Conservation (phyloP, 2,888 invertebrate species). For the Andrena marginata region DNA sequence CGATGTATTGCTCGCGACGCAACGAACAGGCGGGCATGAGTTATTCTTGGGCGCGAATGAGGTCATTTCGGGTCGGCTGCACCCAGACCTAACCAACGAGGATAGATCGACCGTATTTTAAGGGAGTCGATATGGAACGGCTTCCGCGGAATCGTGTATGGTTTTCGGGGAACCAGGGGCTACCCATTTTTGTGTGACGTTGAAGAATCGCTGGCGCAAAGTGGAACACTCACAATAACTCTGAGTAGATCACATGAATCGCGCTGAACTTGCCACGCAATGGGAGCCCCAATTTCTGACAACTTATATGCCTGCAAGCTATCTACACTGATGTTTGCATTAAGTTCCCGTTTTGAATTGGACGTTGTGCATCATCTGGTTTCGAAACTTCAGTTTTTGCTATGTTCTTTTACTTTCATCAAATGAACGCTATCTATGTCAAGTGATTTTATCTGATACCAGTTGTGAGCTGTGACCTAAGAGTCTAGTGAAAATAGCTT, state of each 20-base stretch:
- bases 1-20: slow-evolving; percentile 28
- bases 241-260: not conserved
- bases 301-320: not conserved
- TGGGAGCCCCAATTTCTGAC: not conserved
- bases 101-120: slow-evolving; percentile 62
- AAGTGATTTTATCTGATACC: too few relatives aligned
- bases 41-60: slow-evolving; percentile 80
- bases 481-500: too few relatives aligned
- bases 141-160: slow-evolving; percentile 17
- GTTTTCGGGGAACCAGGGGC: slow-evolving; percentile 23
- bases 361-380: too few relatives aligned
- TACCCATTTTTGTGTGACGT: not conserved
- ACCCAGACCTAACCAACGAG: slow-evolving; percentile 61
- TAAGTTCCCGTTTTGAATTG: not conserved
- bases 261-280: not conserved
- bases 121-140: slow-evolving; percentile 47
- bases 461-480: too few relatives aligned
- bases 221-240: not conserved
- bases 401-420: too few relatives aligned
- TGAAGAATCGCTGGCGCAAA: not conserved
- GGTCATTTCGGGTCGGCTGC: slow-evolving; percentile 78
- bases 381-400: too few relatives aligned
- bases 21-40: slow-evolving; percentile 70
- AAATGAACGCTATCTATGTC: too few relatives aligned
- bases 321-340: not conserved